Evolutionary conservation across 92 coral and sea anemone species (phyloP), one percentile per base, ranked within the genome.

Genomic region (Diadumene lineata): DNA sequence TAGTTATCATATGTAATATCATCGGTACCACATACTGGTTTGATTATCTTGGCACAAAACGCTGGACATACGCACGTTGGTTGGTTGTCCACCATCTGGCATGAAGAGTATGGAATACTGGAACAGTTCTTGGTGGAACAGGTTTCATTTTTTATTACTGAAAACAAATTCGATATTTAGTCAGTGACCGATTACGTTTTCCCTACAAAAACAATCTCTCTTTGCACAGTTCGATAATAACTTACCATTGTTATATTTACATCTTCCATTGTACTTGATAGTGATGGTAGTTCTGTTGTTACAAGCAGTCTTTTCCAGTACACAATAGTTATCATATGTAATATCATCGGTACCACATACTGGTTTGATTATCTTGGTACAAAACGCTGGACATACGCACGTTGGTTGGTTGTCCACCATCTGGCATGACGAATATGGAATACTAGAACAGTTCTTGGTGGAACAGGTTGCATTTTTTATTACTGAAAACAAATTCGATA

Each of bases 11-110:
- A 70, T 11, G 75, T 70, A 6, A 1, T 15, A 24, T 64, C 75
- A 32, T 70, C 75, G 0, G 75, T 43, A 11, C 75, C 75, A 70
- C 75, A 70, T 0, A 70, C 75, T 30, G 75, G 64, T 0, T 53
- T 58, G 28, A 50, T 15, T 50, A 26, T 26, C 60, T 50, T 30
- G 44, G 75, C 1, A 53, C 75, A 70, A 8, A 27, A 60, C 17
- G 65, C 2, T 60, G 4, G 28, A 26, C 65, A 60, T 23, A 26
- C 17, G 17, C 65, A 60, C 2, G 65, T 60, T 7, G 65, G 28
- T 60, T 60, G 29, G 31, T 18, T 60, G 32, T 23, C 8, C 7
- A 60, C 26, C 65, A 60, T 27, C 23, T 60, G 22, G 23, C 65
- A 60, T 1, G 31, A 7, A 1, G 31, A 21, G 65, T 60, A 60